Percentiles rank a stretch among this genome's conserved stretches.
Evolutionary conservation across 2,797 vertebrate species (phyloP).

Genomic region (Lepus oiostolus): DNA sequence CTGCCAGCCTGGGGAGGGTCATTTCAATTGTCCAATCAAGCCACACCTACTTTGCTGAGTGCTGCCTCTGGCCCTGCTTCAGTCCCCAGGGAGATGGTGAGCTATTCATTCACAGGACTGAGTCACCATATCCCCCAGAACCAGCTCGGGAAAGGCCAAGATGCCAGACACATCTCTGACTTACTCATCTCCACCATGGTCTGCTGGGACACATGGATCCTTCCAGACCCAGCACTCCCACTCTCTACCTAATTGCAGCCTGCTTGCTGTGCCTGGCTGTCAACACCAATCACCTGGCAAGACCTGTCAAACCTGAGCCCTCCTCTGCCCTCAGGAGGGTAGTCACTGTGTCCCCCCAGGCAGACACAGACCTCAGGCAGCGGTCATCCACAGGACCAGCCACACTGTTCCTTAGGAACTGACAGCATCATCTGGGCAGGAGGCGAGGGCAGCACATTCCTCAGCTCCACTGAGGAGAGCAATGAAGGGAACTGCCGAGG

Average conservation of each 20-base stretch:
- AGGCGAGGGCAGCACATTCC: background rate
- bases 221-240: background rate
- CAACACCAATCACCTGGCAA: background rate
- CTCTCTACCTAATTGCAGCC: background rate
- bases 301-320: background rate
- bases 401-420: background rate
- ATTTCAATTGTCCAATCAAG: slow-evolving; percentile 37
- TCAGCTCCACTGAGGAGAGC: background rate
- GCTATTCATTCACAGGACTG: background rate
- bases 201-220: background rate
- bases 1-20: background rate
- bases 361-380: background rate
- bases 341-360: background rate
- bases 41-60: background rate
- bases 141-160: background rate
- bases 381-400: slow-evolving; percentile 6
- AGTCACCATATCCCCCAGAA: background rate
- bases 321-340: background rate
- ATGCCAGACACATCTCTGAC: background rate
- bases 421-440: background rate
- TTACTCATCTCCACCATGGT: background rate
- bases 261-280: background rate
- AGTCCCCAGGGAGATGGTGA: background rate
- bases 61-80: background rate
- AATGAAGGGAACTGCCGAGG: background rate